These are phyloP conservation scores for Patiria miniata DNA, from an alignment of 35 echinoderm and acorn worm genomes.

Conservation along the genomic window DNA sequence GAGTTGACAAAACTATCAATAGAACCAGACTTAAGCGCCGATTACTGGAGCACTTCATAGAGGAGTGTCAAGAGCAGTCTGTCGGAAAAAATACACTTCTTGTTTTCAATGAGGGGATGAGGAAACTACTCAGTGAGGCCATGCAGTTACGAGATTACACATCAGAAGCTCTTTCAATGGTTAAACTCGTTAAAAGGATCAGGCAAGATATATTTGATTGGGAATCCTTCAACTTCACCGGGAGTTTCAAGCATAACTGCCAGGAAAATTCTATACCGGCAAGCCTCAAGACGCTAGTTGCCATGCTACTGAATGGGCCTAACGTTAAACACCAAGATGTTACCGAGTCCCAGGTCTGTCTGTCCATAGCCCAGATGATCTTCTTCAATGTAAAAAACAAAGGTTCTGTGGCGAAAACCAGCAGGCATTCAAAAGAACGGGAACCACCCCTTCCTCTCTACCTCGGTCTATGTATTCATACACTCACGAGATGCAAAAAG, in stretches of 20 bases:
- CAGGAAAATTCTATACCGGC: neutral
- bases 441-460: neutral
- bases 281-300: neutral
- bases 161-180: conserved; percentile 4
- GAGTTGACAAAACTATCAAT: neutral
- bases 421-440: neutral
- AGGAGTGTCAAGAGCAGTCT: neutral
- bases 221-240: neutral
- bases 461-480: neutral
- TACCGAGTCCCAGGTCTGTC: neutral
- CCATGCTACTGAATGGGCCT: neutral
- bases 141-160: neutral
- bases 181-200: neutral
- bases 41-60: conserved; percentile 23
- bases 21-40: conserved; percentile 10
- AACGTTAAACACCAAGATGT: neutral
- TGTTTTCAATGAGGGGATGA: neutral
- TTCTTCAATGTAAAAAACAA: neutral
- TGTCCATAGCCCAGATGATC: neutral
- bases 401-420: neutral
- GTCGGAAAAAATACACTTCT: neutral
- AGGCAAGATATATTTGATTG: conserved; percentile 6
- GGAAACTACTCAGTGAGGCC: neutral
- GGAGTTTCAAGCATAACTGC: neutral
- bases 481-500: neutral